A percentile compares a stretch with the other conserved stretches of the same genome.
phyloP scores from a whole-genome alignment of 2,797 vertebrate genomes.

The Epinephelus coioides region DNA sequence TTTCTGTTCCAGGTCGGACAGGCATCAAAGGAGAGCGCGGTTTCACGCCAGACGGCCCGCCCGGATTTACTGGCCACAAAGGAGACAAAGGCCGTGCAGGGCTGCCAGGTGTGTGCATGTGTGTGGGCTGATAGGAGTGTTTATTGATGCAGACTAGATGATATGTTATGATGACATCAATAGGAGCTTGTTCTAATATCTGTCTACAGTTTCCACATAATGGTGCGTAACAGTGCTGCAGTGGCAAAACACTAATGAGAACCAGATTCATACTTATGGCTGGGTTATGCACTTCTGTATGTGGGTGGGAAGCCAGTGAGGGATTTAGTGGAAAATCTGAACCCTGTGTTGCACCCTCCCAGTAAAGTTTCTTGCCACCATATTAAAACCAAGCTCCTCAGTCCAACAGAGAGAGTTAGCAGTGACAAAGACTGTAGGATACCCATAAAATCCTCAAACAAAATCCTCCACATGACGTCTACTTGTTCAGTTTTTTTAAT shows the following conservation, averaged over 20 bases:
- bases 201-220: not conserved
- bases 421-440: not conserved
- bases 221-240: not conserved
- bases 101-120: slow-evolving; percentile 83
- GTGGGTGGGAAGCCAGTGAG: not conserved
- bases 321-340: not conserved
- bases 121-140: not conserved
- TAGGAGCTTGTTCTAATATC: not conserved
- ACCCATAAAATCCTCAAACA: not conserved
- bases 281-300: not conserved
- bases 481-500: slow-evolving; percentile 1
- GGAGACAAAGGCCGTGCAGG: slow-evolving; percentile 90
- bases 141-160: not conserved
- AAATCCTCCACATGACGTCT: not conserved
- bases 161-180: not conserved
- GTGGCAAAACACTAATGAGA: not conserved
- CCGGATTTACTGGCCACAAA: slow-evolving; percentile 90
- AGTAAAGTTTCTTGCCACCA: not conserved
- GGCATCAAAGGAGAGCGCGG: slow-evolving; percentile 74
- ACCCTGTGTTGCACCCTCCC: too few species aligned
- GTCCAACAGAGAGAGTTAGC: not conserved
- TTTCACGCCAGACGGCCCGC: slow-evolving; percentile 82
- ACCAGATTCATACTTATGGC: not conserved
- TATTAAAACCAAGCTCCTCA: not conserved
- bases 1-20: slow-evolving; percentile 52